Percentiles rank a stretch among this genome's conserved stretches.
Conservation (phyloP, 1,140 invertebrate species). For the Cotesia typhae region DNA sequence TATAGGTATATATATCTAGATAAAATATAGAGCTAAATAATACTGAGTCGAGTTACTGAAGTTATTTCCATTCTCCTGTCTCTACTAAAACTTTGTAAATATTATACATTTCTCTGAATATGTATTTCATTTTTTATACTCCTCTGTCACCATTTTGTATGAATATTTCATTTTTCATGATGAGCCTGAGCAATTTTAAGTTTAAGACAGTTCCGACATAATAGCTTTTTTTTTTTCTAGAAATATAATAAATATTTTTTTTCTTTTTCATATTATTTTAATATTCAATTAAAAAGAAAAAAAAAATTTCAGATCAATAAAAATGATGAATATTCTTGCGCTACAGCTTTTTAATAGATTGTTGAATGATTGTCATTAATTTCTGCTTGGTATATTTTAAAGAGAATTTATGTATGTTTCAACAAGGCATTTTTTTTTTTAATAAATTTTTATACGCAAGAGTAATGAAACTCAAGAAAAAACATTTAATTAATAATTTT, state of each 20-base stretch:
- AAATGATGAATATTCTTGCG: no score
- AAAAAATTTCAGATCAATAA: neutral
- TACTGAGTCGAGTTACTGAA: conserved; percentile 8
- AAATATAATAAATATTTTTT: neutral
- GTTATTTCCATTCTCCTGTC: conserved; percentile 2
- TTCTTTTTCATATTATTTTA: no score
- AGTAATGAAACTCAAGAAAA: no score
- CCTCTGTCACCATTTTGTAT: conserved; percentile 6
- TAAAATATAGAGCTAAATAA: neutral
- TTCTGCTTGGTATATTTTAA: no score
- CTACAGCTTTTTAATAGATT: no score
- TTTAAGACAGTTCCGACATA: neutral
- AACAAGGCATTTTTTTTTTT: no score
- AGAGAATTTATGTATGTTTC: no score
- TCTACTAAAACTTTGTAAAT: conserved; percentile 18
- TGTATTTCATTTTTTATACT: conserved; percentile 16
- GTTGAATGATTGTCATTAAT: no score
- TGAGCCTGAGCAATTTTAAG: conserved; percentile 12
- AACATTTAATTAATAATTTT: no score
- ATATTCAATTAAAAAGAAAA: neutral
- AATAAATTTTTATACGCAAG: no score
- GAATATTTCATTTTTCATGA: conserved; percentile 28
- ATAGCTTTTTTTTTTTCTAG: neutral
- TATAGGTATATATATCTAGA: no score
- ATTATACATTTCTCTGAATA: conserved; percentile 13